Conservation (phyloP, 2,113 vertebrate genomes). For the Callospermophilus lateralis region DNA sequence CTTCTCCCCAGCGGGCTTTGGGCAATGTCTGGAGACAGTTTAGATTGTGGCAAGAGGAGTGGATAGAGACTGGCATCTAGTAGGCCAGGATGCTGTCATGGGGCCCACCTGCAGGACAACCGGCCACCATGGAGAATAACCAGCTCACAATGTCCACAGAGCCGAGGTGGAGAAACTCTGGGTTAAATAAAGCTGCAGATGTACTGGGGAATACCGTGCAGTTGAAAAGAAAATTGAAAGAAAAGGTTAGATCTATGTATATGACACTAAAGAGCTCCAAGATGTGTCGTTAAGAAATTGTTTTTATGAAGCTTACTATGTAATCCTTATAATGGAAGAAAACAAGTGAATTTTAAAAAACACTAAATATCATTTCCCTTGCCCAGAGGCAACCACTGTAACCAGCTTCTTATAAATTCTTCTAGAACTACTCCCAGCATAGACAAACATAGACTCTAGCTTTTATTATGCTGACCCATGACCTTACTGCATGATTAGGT, state of each 20-base stretch:
- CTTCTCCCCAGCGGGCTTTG: background rate
- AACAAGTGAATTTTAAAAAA: too few species aligned
- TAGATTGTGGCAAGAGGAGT: background rate
- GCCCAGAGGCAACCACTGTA: too few species aligned
- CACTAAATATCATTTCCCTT: too few species aligned
- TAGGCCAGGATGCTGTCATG: background rate
- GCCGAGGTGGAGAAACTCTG: background rate
- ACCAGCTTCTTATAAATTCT: too few species aligned
- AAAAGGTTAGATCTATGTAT: background rate
- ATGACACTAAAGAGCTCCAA: background rate
- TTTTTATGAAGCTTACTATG: background rate
- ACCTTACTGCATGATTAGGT: too few species aligned
- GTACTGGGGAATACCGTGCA: background rate
- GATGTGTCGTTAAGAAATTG: background rate
- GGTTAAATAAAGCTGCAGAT: background rate
- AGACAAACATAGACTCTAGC: too few species aligned
- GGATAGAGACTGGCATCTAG: background rate
- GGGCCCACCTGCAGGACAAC: background rate
- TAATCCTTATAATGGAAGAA: too few species aligned
- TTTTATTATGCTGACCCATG: too few species aligned
- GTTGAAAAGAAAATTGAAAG: background rate
- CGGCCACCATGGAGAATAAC: background rate
- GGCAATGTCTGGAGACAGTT: too few species aligned
- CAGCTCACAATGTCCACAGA: too few species aligned
- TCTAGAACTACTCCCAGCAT: too few species aligned